phyloP scores from a whole-genome alignment of 64 coral and sea anemone species.

The Hydrozoanthus tunicans region DNA sequence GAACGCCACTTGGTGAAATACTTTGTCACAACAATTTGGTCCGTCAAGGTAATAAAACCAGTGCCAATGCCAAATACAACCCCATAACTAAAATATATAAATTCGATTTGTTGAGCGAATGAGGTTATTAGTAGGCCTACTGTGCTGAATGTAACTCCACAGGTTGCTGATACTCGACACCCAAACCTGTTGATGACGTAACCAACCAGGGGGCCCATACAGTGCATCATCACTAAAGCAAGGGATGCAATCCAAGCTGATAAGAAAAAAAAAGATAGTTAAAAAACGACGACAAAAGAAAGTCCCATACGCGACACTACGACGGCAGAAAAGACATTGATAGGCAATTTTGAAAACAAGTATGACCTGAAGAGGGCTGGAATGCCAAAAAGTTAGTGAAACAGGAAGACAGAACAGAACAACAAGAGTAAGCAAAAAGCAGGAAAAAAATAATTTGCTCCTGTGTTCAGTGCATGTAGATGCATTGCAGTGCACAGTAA shows the following conservation, averaged over 20 bases:
- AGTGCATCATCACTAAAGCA: neutral
- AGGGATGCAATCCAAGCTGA: conserved; percentile 45
- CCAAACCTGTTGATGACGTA: conserved; percentile 35
- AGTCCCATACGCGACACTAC: no score
- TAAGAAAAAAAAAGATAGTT: neutral
- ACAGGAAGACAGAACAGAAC: no score
- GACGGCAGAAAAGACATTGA: no score
- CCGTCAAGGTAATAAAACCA: conserved; percentile 10
- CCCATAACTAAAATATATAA: conserved; percentile 50
- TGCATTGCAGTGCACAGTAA: no score
- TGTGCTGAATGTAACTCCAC: neutral
- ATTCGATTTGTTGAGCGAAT: conserved; percentile 33
- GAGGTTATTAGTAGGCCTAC: conserved; percentile 31
- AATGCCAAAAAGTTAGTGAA: no score
- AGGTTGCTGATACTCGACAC: neutral
- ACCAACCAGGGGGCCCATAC: conserved; percentile 20
- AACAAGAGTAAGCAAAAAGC: no score
- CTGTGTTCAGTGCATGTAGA: no score
- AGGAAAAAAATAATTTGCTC: no score
- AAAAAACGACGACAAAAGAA: no score
- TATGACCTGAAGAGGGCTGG: no score
- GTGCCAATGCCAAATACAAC: conserved; percentile 23
- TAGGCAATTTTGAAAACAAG: no score
- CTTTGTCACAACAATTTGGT: conserved; percentile 20
- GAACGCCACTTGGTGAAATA: conserved; percentile 44